phyloP scores from a whole-genome alignment of 2,888 invertebrate genomes.

The Brachypterus glaber region DNA sequence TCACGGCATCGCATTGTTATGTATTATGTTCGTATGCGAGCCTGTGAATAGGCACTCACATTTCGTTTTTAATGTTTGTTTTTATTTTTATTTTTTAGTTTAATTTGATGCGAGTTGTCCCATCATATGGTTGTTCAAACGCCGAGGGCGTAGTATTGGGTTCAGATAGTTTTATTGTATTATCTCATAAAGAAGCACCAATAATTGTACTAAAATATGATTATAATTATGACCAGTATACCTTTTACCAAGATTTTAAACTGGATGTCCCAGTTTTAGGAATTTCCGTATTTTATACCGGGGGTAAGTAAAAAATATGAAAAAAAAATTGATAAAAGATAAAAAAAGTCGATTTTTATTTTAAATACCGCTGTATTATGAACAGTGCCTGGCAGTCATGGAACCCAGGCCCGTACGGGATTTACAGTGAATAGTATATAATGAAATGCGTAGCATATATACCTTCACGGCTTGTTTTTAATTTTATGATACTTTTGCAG shows the following conservation, averaged over 20 bases:
- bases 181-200: slow-evolving; percentile 29
- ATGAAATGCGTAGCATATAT: too few species aligned
- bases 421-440: too few species aligned
- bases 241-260: slow-evolving; percentile 33
- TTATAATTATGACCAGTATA: slow-evolving; percentile 30
- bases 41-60: not conserved
- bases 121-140: slow-evolving; percentile 29
- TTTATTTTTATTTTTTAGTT: slow-evolving; percentile 35
- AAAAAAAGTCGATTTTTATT: too few species aligned
- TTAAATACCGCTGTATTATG: too few species aligned
- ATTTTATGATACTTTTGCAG: slow-evolving; percentile 21
- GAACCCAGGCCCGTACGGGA: too few species aligned
- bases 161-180: slow-evolving; percentile 31
- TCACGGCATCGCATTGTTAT: too few species aligned
- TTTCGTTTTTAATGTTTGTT: slow-evolving; percentile 5
- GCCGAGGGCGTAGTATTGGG: slow-evolving; percentile 30
- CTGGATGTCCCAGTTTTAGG: slow-evolving; percentile 28
- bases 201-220: slow-evolving; percentile 31
- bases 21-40: too few species aligned
- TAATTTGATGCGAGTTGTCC: slow-evolving; percentile 26
- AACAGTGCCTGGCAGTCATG: too few species aligned
- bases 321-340: too few species aligned
- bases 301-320: slow-evolving; percentile 24
- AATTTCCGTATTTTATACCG: slow-evolving; percentile 33
- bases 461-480: not conserved